phyloP scores from a whole-genome alignment of 1,140 invertebrate genomes.

The Drosophila nannoptera region DNA sequence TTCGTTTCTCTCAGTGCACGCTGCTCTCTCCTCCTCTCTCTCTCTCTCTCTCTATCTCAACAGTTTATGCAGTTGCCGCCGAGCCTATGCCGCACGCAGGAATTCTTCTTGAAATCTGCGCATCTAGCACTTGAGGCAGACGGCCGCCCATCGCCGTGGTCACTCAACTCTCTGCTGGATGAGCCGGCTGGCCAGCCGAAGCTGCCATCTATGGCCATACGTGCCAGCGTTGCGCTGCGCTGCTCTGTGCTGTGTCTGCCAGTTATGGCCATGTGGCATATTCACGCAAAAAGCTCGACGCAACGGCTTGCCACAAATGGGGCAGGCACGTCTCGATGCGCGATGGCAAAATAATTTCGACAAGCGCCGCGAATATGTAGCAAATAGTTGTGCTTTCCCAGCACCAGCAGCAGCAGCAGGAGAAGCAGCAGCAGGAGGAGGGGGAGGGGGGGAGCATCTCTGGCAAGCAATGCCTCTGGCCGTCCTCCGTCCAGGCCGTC shows the following conservation, averaged over 20 bases:
- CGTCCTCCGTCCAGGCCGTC: conserved; percentile 1
- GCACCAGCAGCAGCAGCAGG: background rate
- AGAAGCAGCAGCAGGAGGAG: background rate
- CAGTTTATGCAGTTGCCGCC: too few species aligned
- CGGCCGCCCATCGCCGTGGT: background rate
- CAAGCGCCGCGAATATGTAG: conserved; percentile 38
- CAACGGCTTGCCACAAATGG: conserved; percentile 55
- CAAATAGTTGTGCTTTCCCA: conserved; percentile 45
- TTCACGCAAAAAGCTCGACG: conserved; percentile 34
- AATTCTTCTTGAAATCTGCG: background rate
- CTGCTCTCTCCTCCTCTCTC: too few species aligned
- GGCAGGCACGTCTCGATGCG: conserved; percentile 56
- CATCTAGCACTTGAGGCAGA: background rate
- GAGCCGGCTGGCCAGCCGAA: background rate
- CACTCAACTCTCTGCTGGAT: background rate
- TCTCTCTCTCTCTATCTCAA: too few species aligned
- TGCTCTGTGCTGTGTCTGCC: conserved; percentile 5
- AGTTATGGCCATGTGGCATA: conserved; percentile 31
- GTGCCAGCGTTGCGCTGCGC: conserved; percentile 5
- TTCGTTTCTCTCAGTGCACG: too few species aligned
- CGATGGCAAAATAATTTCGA: conserved; percentile 38
- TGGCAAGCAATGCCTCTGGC: conserved; percentile 6
- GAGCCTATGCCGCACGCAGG: too few species aligned
- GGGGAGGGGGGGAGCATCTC: background rate
- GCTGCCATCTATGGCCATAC: conserved; percentile 12